phyloP scores from a whole-genome alignment of 2,113 vertebrate genomes.

The Castor canadensis region DNA sequence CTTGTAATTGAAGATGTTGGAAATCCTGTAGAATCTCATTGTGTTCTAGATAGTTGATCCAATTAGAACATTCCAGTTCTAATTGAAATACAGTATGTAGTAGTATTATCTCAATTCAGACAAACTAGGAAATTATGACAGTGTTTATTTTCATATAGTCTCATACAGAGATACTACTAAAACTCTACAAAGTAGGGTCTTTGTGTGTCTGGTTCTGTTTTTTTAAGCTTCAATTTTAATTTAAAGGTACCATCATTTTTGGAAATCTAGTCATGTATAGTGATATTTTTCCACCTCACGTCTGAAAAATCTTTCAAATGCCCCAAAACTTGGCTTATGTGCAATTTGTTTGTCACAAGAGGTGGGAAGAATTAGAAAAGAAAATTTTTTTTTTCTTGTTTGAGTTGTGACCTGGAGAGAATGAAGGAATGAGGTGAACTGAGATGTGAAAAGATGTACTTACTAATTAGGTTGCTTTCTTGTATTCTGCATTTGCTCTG shows the following conservation, averaged over 20 bases:
- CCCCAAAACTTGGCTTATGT: neutral
- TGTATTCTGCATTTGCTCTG: neutral
- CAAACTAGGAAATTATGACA: neutral
- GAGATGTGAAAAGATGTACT: neutral
- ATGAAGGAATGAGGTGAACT: neutral
- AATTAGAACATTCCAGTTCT: neutral
- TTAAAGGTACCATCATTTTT: neutral
- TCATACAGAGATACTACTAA: neutral
- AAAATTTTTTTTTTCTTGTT: neutral
- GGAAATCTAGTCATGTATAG: constrained; percentile 2
- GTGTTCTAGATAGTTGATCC: neutral
- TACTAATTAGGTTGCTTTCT: neutral
- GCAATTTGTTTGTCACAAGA: neutral
- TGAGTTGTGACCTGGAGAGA: neutral
- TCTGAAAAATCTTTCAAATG: neutral
- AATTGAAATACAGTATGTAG: neutral
- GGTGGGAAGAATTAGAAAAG: neutral
- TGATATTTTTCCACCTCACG: constrained; percentile 34
- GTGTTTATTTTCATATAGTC: neutral
- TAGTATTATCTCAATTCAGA: neutral
- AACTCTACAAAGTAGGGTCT: neutral
- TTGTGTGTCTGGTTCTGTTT: neutral
- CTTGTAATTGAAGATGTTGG: neutral
- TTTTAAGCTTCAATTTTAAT: neutral
- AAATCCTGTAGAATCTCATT: neutral